Percentiles rank a stretch among this genome's conserved stretches.
These are phyloP conservation scores for Myiozetetes cayanensis DNA, from an alignment of 2,113 vertebrate species.

Conservation along the genomic window DNA sequence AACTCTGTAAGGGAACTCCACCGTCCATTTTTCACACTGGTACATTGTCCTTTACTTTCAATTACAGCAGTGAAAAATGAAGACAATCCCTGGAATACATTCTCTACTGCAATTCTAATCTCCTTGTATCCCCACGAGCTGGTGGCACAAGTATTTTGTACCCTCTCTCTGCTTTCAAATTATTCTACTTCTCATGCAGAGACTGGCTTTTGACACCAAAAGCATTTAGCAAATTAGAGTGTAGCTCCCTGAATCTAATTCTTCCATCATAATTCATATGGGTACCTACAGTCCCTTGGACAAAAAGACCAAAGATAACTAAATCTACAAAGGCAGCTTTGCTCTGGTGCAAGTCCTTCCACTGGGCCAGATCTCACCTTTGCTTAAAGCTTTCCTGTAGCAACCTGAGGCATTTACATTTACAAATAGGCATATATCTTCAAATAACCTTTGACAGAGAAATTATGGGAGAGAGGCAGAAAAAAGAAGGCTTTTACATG, in stretches of 20 bases:
- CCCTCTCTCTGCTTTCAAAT: not conserved
- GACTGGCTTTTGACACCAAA: conserved; percentile 12
- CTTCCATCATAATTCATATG: not conserved
- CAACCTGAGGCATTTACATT: not conserved
- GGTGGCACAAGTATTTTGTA: not conserved
- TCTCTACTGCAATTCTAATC: not conserved
- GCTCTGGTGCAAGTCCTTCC: not conserved
- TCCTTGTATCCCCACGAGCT: not conserved
- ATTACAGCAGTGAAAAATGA: not conserved
- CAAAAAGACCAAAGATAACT: not conserved
- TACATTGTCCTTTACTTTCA: not conserved
- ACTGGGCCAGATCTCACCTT: not conserved
- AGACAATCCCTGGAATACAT: not conserved
- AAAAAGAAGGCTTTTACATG: not conserved
- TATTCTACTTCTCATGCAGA: not conserved
- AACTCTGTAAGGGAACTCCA: not conserved
- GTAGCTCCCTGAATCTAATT: not conserved
- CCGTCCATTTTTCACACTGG: not conserved
- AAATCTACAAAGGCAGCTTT: not conserved
- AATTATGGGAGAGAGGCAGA: not conserved
- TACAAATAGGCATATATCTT: not conserved
- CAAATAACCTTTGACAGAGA: not conserved
- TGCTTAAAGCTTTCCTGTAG: not conserved
- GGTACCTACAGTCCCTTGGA: not conserved
- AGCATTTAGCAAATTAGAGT: conserved; percentile 11